Conservation (phyloP, 2,797 vertebrate genomes). For the Enteromius anoplus region DNA sequence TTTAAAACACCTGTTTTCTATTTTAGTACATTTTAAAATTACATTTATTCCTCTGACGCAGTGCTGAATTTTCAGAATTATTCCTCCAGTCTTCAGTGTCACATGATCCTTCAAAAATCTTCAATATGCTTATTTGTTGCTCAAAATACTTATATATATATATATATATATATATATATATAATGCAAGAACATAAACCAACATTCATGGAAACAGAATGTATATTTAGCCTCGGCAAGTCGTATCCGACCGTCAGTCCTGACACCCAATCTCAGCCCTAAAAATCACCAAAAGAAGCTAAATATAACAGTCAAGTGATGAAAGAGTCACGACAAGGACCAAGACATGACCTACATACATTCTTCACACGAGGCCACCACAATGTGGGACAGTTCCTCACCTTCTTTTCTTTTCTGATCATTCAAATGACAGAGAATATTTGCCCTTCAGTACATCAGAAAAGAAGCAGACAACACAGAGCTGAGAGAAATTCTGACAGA, state of each 20-base stretch:
- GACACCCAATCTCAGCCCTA: slow-evolving; percentile 77
- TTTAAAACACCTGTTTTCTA: too few relatives aligned
- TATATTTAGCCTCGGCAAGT: slow-evolving; percentile 78
- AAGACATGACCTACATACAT: slow-evolving; percentile 69
- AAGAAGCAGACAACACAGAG: slow-evolving; percentile 7
- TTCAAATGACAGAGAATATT: slow-evolving; percentile 34
- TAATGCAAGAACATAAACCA: slow-evolving; percentile 52
- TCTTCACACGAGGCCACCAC: slow-evolving; percentile 54
- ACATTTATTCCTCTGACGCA: not conserved
- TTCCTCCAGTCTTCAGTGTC: not conserved
- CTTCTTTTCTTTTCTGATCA: slow-evolving; percentile 26
- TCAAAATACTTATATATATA: too few relatives aligned
- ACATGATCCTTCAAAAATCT: not conserved
- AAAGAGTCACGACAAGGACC: slow-evolving; percentile 72
- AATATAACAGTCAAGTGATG: slow-evolving; percentile 83
- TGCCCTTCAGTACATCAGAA: slow-evolving; percentile 15
- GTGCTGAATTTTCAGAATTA: not conserved
- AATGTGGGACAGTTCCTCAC: slow-evolving; percentile 13
- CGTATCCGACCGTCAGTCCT: slow-evolving; percentile 73
- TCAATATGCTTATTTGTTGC: not conserved
- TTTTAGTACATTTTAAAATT: not conserved
- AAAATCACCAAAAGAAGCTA: slow-evolving; percentile 76
- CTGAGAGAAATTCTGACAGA: slow-evolving; percentile 20
- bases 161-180: too few relatives aligned
- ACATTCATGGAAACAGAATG: slow-evolving; percentile 78